Evolutionary conservation across 1,140 invertebrate species (phyloP).

Genomic region (Drosophila oshimai): DNA sequence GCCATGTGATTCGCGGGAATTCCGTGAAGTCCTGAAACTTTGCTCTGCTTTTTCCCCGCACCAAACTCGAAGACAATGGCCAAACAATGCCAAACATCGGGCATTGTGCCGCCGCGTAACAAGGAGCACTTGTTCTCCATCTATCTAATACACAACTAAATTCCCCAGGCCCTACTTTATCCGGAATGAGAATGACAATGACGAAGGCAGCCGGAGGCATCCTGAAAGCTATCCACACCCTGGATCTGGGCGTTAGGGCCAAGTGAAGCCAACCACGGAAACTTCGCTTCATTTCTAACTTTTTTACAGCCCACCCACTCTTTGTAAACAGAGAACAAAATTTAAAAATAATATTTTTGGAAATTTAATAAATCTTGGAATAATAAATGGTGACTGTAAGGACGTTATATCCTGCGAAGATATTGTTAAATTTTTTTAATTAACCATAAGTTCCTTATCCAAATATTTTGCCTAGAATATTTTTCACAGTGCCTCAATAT

Average conservation of each 20-base stretch:
- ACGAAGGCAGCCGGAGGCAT: constrained; percentile 6
- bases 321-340: not conserved
- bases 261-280: constrained; percentile 21
- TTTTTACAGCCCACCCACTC: not conserved
- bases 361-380: not conserved
- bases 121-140: constrained; percentile 34
- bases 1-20: constrained; percentile 32
- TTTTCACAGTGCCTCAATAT: not conserved
- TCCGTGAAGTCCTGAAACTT: constrained; percentile 18
- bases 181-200: constrained; percentile 23
- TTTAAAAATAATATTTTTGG: not conserved
- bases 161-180: constrained; percentile 53
- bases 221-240: constrained; percentile 10
- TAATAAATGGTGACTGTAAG: not conserved
- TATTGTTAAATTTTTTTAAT: no score
- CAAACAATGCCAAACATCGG: constrained; percentile 29
- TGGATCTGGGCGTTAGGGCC: constrained; percentile 5
- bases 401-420: no score
- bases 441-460: no score
- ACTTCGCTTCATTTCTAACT: constrained; percentile 12
- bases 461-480: not conserved
- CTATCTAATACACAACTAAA: constrained; percentile 24
- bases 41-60: not conserved
- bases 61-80: not conserved
- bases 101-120: constrained; percentile 9